Percentiles rank a stretch among this genome's conserved stretches.
These are phyloP conservation scores for Setophaga kirtlandii DNA, from an alignment of 2,113 vertebrate species.

Conservation along the genomic window DNA sequence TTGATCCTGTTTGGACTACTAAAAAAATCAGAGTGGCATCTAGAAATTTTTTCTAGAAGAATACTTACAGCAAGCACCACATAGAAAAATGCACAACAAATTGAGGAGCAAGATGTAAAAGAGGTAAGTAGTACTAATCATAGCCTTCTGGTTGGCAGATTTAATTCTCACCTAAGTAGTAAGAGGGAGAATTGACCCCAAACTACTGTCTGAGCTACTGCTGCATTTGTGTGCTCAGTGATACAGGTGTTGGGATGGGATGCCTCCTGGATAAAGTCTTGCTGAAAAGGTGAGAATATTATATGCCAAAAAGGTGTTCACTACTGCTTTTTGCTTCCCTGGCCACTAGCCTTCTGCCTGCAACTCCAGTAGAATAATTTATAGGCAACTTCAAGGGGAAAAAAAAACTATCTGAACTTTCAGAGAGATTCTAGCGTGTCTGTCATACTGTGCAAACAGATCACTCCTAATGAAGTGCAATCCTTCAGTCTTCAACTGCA, in stretches of 20 bases:
- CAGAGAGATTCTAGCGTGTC: neutral
- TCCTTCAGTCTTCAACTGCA: neutral
- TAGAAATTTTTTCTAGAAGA: neutral
- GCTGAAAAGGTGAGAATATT: neutral
- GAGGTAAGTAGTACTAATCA: neutral
- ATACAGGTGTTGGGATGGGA: neutral
- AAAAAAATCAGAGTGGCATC: neutral
- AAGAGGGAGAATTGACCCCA: neutral
- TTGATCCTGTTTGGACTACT: neutral
- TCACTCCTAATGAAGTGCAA: neutral
- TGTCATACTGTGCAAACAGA: neutral
- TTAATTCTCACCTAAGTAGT: neutral
- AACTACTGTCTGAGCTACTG: neutral
- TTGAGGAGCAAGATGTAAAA: neutral
- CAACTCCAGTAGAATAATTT: neutral
- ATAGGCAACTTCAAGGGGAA: neutral
- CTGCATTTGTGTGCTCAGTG: neutral
- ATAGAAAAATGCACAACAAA: neutral
- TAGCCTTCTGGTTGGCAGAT: neutral
- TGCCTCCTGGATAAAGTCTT: neutral
- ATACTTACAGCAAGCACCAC: neutral
- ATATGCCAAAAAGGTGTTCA: neutral
- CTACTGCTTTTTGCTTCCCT: neutral
- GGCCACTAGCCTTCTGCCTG: neutral
- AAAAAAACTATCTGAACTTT: neutral